Conservation (phyloP, 2,113 vertebrate species). For the Notechis scutatus region DNA sequence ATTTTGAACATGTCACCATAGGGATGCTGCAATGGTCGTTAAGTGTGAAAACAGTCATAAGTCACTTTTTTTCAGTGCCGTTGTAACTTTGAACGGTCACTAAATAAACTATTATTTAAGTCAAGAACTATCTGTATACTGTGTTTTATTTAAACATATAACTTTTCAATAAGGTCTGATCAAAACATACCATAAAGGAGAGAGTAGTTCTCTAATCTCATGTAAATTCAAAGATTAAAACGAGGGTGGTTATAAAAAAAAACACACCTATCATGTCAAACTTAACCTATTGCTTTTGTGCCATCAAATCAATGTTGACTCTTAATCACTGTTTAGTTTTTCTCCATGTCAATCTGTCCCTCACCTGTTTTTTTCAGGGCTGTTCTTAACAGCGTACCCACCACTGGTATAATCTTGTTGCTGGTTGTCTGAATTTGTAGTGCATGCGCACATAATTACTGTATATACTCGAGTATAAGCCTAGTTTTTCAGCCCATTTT, state of each 20-base stretch:
- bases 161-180: background rate
- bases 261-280: background rate
- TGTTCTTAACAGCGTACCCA: background rate
- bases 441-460: rapidly evolving
- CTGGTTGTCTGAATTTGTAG: background rate
- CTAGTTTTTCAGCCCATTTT: too few species aligned
- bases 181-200: background rate
- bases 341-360: background rate
- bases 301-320: background rate
- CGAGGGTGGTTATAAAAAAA: background rate
- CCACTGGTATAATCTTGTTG: background rate
- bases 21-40: background rate
- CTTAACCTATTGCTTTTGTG: background rate
- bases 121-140: background rate
- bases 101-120: background rate
- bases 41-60: background rate
- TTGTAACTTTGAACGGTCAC: background rate
- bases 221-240: background rate
- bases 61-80: background rate
- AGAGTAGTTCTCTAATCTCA: background rate
- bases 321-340: background rate
- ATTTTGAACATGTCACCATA: background rate
- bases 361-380: background rate
- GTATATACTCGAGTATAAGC: too few species aligned
- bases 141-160: too few species aligned